These are phyloP conservation scores for Galagoides demidoff DNA, from an alignment of 2,797 vertebrate genomes.

Conservation along the genomic window DNA sequence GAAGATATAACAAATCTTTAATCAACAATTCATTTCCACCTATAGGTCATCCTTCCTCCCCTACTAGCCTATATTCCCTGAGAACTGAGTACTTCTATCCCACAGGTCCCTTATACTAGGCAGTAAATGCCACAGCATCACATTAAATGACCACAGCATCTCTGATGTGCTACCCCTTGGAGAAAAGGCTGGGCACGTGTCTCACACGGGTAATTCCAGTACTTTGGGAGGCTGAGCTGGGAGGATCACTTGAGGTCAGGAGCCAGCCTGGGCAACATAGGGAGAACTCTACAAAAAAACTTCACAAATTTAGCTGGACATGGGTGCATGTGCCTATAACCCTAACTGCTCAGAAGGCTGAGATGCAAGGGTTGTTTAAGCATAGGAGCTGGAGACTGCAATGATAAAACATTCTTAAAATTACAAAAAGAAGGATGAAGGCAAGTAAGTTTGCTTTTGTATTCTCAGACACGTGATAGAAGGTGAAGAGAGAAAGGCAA, in stretches of 20 bases:
- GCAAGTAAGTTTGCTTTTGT: background rate
- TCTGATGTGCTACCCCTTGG: background rate
- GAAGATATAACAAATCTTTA: too few relatives aligned
- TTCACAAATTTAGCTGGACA: background rate
- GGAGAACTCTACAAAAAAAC: background rate
- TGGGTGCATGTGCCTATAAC: background rate
- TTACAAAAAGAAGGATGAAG: background rate
- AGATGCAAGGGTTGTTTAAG: background rate
- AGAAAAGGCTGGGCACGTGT: background rate
- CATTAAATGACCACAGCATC: background rate
- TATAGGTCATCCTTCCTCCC: background rate
- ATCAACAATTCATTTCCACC: background rate
- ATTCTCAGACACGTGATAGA: background rate
- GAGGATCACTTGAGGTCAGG: background rate
- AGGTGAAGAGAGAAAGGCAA: background rate
- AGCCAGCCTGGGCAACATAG: background rate
- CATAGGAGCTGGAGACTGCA: background rate
- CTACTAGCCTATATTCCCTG: background rate
- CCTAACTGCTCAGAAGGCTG: background rate
- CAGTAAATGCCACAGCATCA: too few relatives aligned
- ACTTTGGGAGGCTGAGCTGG: background rate
- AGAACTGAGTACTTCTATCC: background rate
- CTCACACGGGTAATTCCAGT: background rate
- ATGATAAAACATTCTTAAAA: background rate
- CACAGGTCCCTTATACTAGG: fast-evolving